Evolutionary conservation across 2,888 invertebrate genomes (phyloP).

Genomic region (Anoplius nigerrimus): DNA sequence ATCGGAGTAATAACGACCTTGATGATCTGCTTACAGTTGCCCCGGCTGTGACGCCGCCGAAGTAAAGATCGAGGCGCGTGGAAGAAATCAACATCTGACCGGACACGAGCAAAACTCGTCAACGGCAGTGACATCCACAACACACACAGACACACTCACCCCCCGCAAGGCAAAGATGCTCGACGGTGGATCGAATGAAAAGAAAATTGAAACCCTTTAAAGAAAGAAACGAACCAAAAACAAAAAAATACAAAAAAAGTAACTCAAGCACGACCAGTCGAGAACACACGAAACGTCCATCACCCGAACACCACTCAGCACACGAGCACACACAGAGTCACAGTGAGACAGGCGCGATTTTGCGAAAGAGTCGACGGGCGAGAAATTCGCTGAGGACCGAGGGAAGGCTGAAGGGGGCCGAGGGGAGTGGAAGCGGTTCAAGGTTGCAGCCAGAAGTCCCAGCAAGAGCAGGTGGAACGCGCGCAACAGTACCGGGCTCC

Average conservation of each 20-base stretch:
- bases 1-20: conserved; percentile 40
- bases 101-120: conserved; percentile 50
- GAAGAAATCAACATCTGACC: conserved; percentile 49
- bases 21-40: conserved; percentile 65
- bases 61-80: conserved; percentile 55
- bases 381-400: neutral
- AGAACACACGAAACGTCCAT: no score
- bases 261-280: no score
- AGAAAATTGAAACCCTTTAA: neutral
- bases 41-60: conserved; percentile 59
- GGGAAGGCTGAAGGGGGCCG: neutral
- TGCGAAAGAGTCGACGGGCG: neutral
- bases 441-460: no score
- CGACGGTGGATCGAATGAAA: conserved; percentile 4
- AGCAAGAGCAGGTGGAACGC: no score
- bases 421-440: no score
- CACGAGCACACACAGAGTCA: no score
- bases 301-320: no score
- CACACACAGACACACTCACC: conserved; percentile 5
- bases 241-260: neutral
- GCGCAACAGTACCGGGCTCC: no score
- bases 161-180: neutral
- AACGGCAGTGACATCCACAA: conserved; percentile 29
- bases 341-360: neutral
- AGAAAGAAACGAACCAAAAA: neutral